Percentiles rank a stretch among this genome's conserved stretches.
phyloP scores from a whole-genome alignment of 2,888 invertebrate genomes.

The Trissolcus japonicus region DNA sequence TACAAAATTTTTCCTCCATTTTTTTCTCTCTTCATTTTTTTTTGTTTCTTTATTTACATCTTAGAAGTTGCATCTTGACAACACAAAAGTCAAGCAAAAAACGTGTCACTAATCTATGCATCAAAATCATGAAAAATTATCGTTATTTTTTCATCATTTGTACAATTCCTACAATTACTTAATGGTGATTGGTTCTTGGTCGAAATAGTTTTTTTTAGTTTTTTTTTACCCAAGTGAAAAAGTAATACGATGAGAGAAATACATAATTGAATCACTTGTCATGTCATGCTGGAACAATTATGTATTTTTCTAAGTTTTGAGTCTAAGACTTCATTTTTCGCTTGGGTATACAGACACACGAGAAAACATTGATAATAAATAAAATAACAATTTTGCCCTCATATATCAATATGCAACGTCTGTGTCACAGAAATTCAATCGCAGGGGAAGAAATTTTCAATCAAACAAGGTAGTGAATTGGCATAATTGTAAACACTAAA shows the following conservation, averaged over 20 bases:
- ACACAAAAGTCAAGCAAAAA: constrained; percentile 18
- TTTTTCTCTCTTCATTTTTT: too few relatives aligned
- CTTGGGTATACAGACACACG: too few relatives aligned
- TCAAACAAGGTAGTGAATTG: constrained; percentile 37
- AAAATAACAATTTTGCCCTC: background rate
- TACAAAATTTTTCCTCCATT: constrained; percentile 23
- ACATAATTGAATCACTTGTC: too few relatives aligned
- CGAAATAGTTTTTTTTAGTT: constrained; percentile 4
- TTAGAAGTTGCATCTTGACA: constrained; percentile 30
- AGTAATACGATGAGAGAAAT: background rate
- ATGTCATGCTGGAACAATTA: too few relatives aligned
- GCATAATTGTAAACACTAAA: constrained; percentile 44
- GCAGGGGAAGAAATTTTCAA: constrained; percentile 47
- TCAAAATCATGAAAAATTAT: constrained; percentile 32
- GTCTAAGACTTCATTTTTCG: too few relatives aligned
- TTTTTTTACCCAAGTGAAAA: background rate
- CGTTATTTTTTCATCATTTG: constrained; percentile 6
- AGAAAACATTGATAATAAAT: background rate
- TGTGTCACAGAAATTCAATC: constrained; percentile 37
- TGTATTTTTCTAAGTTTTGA: too few relatives aligned
- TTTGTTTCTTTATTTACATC: constrained; percentile 48
- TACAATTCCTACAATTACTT: constrained; percentile 41
- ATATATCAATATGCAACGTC: background rate
- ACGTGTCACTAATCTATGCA: constrained; percentile 8
- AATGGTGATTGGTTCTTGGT: constrained; percentile 14